phyloP scores from a whole-genome alignment of 2,113 vertebrate species.

The Hyla sarda region DNA sequence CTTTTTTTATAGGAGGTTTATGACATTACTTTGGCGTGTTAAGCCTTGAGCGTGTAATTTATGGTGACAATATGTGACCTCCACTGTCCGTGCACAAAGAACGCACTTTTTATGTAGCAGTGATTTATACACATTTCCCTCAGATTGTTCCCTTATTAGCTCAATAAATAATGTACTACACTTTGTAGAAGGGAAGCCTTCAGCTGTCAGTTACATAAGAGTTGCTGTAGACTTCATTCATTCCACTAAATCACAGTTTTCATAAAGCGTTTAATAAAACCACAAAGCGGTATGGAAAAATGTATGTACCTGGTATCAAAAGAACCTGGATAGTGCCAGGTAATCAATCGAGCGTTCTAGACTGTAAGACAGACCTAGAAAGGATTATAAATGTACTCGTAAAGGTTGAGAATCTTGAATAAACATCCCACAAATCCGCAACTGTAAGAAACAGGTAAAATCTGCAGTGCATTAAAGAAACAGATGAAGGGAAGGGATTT shows the following conservation, averaged over 20 bases:
- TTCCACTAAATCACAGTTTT: not conserved
- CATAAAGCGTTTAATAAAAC: not conserved
- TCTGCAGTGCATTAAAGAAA: too few species aligned
- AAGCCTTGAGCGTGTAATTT: constrained; percentile 33
- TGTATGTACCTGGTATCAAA: not conserved
- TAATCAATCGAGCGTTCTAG: too few species aligned
- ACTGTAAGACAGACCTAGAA: not conserved
- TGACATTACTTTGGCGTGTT: constrained; percentile 16
- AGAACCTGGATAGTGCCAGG: not conserved
- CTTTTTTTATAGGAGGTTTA: not conserved
- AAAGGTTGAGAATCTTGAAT: too few species aligned
- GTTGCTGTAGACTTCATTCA: not conserved
- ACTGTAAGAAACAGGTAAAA: too few species aligned
- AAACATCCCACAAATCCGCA: too few species aligned
- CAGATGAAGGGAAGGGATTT: too few species aligned
- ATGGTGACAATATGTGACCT: constrained; percentile 32
- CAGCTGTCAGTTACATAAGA: not conserved
- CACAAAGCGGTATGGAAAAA: not conserved
- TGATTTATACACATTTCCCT: constrained; percentile 2
- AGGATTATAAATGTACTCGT: too few species aligned
- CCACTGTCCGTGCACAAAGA: not conserved
- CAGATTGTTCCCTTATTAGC: constrained; percentile 40
- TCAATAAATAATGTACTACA: not conserved
- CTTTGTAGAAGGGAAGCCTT: not conserved
- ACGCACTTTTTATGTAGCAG: constrained; percentile 1